Conservation (phyloP, 2,113 vertebrate species). For the Daubentonia madagascariensis region DNA sequence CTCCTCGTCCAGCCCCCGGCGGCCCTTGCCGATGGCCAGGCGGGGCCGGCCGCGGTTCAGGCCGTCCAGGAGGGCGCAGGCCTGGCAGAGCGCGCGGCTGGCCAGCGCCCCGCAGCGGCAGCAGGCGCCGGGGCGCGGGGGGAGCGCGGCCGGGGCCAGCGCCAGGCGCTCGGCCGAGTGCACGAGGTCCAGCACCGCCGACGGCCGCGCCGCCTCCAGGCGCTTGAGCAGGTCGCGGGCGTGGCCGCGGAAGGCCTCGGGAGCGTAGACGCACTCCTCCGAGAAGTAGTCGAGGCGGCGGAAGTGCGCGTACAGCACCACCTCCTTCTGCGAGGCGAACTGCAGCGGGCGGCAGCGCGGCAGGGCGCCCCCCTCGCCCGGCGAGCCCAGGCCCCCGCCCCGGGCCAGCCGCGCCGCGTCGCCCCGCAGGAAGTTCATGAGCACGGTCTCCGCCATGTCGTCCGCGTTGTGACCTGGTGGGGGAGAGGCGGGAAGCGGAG, state of each 20-base stretch:
- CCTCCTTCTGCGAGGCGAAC: slow-evolving; percentile 94
- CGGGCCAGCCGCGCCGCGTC: slow-evolving; percentile 89
- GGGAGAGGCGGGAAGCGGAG: neutral
- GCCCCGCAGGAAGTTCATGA: slow-evolving; percentile 93
- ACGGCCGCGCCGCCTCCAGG: slow-evolving; percentile 88
- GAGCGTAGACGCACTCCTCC: slow-evolving; percentile 92
- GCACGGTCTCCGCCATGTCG: slow-evolving; percentile 90
- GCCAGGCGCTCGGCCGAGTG: slow-evolving; percentile 92
- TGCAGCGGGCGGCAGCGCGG: slow-evolving; percentile 93
- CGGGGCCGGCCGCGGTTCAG: slow-evolving; percentile 90
- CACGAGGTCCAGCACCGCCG: slow-evolving; percentile 91
- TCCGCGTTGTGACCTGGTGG: slow-evolving; percentile 91
- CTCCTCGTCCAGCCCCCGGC: slow-evolving; percentile 75
- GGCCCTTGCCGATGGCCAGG: slow-evolving; percentile 88
- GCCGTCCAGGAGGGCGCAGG: slow-evolving; percentile 91
- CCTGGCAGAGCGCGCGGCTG: slow-evolving; percentile 91
- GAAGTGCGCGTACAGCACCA: slow-evolving; percentile 95
- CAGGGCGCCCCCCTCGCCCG: slow-evolving; percentile 83
- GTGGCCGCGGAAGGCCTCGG: slow-evolving; percentile 91
- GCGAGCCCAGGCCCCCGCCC: slow-evolving; percentile 85
- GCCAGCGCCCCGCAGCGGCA: slow-evolving; percentile 90
- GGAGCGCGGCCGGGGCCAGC: slow-evolving; percentile 85
- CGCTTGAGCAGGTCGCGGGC: slow-evolving; percentile 90
- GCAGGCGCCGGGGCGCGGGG: slow-evolving; percentile 89
- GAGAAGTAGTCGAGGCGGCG: slow-evolving; percentile 94